These are phyloP conservation scores for Chesias legatella DNA, from an alignment of 2,888 invertebrate species.

Conservation along the genomic window DNA sequence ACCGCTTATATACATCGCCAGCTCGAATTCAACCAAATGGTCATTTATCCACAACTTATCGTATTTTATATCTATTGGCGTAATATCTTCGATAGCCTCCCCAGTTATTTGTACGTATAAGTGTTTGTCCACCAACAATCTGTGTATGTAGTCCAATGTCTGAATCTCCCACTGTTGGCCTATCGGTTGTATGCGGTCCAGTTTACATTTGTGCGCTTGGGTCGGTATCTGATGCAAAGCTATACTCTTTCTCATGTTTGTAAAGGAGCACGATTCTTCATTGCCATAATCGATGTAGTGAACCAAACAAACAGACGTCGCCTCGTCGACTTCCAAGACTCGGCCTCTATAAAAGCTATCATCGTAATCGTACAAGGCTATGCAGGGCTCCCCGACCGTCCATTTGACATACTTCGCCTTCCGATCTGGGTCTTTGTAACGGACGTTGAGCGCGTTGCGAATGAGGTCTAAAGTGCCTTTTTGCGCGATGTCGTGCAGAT, in stretches of 20 bases:
- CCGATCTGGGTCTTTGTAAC: conserved; percentile 64
- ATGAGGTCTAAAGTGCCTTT: conserved; percentile 70
- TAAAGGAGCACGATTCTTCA: conserved; percentile 81
- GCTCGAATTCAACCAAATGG: conserved; percentile 67
- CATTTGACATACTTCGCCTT: conserved; percentile 76
- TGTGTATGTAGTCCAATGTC: conserved; percentile 83
- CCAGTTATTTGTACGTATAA: conserved; percentile 73
- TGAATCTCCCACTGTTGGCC: conserved; percentile 65
- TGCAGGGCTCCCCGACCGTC: conserved; percentile 83
- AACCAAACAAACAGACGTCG: conserved; percentile 70
- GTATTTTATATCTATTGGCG: conserved; percentile 58
- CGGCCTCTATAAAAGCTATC: conserved; percentile 86
- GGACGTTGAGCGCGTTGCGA: conserved; percentile 65
- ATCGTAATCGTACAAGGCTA: conserved; percentile 84
- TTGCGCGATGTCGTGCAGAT: conserved; percentile 55
- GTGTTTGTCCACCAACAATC: conserved; percentile 77
- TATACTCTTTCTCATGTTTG: conserved; percentile 81
- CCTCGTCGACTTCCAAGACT: conserved; percentile 67
- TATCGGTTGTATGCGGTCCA: conserved; percentile 62
- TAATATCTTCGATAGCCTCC: conserved; percentile 45
- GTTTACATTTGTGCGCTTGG: conserved; percentile 82
- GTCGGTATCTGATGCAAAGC: conserved; percentile 83
- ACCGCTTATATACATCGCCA: conserved; percentile 60
- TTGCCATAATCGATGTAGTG: conserved; percentile 93
- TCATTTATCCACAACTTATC: conserved; percentile 68